Base-by-base conservation (phyloP, 2,797 vertebrate genomes). In the Semotilus atromaculatus region DNA sequence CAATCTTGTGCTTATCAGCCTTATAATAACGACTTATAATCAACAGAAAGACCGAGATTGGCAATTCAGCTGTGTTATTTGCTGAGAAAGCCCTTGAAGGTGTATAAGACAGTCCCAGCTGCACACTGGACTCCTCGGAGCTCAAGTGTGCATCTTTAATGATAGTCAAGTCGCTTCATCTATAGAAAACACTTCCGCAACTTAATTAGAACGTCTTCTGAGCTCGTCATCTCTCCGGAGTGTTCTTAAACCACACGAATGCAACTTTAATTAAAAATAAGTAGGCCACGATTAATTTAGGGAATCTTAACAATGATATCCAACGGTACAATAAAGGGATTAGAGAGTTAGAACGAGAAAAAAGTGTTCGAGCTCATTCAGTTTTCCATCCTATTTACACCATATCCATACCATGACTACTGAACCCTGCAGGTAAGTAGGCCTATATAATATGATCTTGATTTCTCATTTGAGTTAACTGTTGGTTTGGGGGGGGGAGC, bases 201-300 rank as follows among this genome's bases (percentile, higher is more conserved):
- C 84, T 86, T 90, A 90, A 91, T 91, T 90, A 93, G 90, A 92
- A 92, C 91, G 87, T 90, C 85, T 87, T 83, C 82, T 91, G 89
- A 86, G 91, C 90, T 90, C 80, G 88, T 90, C 88, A 81, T 90
- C 89, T 93, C 92, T 94, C 91, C 87, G 70, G 79, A 89, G 89
- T 82, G 87, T 86, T 87, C 85, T 84, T 67, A 87, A 92, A 85
- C 84, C 84, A 86, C 92, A 92, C 91, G 88, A 91, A 91, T 85
- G 86, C 90, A 88, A 90, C 70, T 93, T 94, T 94, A 94, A 94
- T 94, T 94, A 93, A 94, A 92, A 93, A 92, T 90, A 93, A 93
- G 90, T 94, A 92, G 90, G 91, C 88, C 89, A 91, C 88, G 91
- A 92, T 94, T 94, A 93, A 94, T 92, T 89, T 80, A 89, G 90